Evolutionary conservation across 2,888 invertebrate species (phyloP).

Genomic region (Iselma pallidipennis): DNA sequence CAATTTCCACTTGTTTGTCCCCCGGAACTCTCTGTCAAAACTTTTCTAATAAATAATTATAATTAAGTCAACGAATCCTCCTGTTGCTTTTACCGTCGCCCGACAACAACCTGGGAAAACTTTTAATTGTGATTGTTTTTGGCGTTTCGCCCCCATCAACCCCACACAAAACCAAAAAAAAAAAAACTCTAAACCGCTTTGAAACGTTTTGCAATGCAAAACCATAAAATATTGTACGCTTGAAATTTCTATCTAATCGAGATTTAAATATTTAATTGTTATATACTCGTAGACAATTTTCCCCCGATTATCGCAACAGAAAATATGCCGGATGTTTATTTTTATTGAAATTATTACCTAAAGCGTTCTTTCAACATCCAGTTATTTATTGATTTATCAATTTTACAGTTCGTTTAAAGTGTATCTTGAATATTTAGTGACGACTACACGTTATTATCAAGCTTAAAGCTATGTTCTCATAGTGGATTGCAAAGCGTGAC

Average conservation of each 20-base stretch:
- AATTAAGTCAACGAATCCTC: constrained; percentile 8
- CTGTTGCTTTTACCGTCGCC: neutral
- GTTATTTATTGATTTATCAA: too few species aligned
- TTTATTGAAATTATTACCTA: too few species aligned
- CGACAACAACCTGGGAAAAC: constrained; percentile 3
- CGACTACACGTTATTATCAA: too few species aligned
- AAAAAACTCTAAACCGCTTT: neutral
- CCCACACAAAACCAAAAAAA: too few species aligned
- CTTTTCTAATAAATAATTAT: constrained; percentile 7
- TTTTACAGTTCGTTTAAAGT: too few species aligned
- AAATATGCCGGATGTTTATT: too few species aligned
- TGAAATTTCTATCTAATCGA: neutral
- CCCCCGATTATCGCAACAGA: too few species aligned
- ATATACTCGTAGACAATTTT: neutral
- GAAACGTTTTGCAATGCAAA: neutral
- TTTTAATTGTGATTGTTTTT: constrained; percentile 13
- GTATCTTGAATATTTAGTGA: too few species aligned
- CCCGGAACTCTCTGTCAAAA: neutral
- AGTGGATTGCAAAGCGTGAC: too few species aligned
- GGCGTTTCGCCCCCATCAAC: neutral
- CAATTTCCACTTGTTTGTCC: constrained; percentile 5
- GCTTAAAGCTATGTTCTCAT: too few species aligned
- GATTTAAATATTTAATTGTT: neutral
- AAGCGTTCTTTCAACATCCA: too few species aligned
- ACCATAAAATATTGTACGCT: neutral